These are phyloP conservation scores for Dipodomys merriami DNA, from an alignment of 2,113 vertebrate species.

Conservation along the genomic window DNA sequence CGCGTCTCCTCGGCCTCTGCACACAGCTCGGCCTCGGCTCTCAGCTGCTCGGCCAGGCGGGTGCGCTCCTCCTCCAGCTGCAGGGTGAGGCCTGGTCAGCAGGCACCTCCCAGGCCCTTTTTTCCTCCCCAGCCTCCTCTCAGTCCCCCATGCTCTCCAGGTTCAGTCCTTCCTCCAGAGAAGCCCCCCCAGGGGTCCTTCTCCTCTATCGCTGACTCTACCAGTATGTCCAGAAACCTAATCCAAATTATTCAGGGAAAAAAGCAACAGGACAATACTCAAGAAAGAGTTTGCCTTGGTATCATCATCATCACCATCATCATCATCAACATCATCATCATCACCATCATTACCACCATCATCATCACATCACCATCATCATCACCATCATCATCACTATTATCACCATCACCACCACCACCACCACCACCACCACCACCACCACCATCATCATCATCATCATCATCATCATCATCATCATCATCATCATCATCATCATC, in stretches of 20 bases:
- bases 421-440: too few relatives aligned
- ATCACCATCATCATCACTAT: too few relatives aligned
- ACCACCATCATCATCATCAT: too few relatives aligned
- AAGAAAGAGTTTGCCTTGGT: background rate
- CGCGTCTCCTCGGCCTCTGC: slow-evolving; percentile 73
- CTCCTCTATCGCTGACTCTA: background rate
- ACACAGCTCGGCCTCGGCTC: slow-evolving; percentile 74
- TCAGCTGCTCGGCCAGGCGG: slow-evolving; percentile 70
- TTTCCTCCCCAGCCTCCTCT: background rate
- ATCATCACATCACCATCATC: too few relatives aligned
- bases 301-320: background rate
- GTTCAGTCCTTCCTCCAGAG: background rate
- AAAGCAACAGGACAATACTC: background rate
- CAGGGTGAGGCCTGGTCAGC: too few relatives aligned
- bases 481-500: background rate
- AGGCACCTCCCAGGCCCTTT: background rate
- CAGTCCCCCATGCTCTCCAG: background rate
- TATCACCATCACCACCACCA: too few relatives aligned
- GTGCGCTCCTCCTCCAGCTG: slow-evolving; percentile 75
- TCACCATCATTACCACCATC: too few relatives aligned
- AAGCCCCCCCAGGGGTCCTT: too few relatives aligned
- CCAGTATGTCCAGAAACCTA: background rate
- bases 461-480: too few relatives aligned
- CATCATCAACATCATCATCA: background rate
- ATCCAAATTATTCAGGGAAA: background rate